phyloP scores from a whole-genome alignment of 2,113 vertebrate species.

The Uropsilus gracilis region DNA sequence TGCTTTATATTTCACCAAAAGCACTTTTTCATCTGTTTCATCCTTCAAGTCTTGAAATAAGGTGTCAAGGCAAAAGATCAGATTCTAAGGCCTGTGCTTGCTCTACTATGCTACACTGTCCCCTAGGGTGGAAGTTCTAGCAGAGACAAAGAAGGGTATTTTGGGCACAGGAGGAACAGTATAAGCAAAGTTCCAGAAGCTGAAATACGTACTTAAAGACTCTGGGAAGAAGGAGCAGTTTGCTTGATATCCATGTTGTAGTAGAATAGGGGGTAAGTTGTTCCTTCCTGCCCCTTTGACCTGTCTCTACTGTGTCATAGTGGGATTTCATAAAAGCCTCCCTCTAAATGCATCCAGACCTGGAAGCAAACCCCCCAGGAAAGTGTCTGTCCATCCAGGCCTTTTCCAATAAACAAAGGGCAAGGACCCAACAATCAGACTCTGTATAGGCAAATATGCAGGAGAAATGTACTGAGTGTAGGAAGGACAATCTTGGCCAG shows the following conservation, averaged over 20 bases:
- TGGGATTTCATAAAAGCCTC: not conserved
- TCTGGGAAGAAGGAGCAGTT: no score
- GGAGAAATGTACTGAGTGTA: fast-evolving
- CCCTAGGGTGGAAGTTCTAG: not conserved
- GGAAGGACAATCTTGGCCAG: not conserved
- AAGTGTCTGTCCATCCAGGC: not conserved
- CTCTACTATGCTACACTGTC: not conserved
- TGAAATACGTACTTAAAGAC: not conserved
- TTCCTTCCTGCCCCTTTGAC: not conserved
- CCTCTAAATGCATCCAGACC: not conserved
- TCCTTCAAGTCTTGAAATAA: not conserved
- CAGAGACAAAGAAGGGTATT: not conserved
- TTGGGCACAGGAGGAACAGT: no score
- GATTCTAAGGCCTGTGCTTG: not conserved
- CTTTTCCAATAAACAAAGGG: not conserved
- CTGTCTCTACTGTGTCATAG: not conserved
- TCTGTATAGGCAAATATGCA: fast-evolving
- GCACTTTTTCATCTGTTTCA: not conserved
- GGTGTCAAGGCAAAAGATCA: not conserved
- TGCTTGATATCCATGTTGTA: not conserved
- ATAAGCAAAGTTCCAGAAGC: not conserved
- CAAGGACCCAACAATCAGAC: no score
- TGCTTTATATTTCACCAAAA: not conserved
- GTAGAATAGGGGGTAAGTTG: no score
- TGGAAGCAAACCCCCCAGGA: not conserved